phyloP scores from a whole-genome alignment of 2,113 vertebrate genomes.

The Ctenomys sociabilis region DNA sequence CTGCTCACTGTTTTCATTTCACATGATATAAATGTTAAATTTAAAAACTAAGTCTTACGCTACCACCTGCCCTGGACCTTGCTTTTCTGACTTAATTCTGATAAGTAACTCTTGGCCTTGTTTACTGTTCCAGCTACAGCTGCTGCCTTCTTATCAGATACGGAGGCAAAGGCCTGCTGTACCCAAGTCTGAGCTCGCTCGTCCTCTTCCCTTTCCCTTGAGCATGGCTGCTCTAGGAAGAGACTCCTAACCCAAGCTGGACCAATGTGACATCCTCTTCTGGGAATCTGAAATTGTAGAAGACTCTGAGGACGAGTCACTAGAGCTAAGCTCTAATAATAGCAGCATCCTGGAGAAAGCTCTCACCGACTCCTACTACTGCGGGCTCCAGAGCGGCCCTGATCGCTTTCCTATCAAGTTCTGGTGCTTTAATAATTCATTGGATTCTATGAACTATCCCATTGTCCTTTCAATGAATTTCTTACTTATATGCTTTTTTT shows the following conservation, averaged over 20 bases:
- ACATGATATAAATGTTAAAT: background rate
- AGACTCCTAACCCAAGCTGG: background rate
- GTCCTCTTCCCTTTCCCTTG: background rate
- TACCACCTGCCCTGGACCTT: background rate
- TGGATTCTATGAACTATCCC: background rate
- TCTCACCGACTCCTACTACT: background rate
- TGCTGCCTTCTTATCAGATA: background rate
- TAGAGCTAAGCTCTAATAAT: background rate
- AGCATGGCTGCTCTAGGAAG: background rate
- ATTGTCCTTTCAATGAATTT: slow-evolving; percentile 10
- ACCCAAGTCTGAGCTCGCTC: background rate
- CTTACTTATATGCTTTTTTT: background rate
- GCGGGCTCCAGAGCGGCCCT: background rate
- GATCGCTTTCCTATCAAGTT: background rate
- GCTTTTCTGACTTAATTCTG: background rate
- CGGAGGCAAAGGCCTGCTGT: background rate
- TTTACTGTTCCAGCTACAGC: background rate
- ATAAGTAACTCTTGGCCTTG: background rate
- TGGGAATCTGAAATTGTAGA: background rate
- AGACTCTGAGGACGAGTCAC: background rate
- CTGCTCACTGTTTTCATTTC: background rate
- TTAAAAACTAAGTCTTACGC: background rate
- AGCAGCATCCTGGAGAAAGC: background rate
- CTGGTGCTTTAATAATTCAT: background rate
- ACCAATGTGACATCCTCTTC: background rate